Evolutionary conservation across 2,888 invertebrate genomes (phyloP).

Genomic region (Dynastes tityus): DNA sequence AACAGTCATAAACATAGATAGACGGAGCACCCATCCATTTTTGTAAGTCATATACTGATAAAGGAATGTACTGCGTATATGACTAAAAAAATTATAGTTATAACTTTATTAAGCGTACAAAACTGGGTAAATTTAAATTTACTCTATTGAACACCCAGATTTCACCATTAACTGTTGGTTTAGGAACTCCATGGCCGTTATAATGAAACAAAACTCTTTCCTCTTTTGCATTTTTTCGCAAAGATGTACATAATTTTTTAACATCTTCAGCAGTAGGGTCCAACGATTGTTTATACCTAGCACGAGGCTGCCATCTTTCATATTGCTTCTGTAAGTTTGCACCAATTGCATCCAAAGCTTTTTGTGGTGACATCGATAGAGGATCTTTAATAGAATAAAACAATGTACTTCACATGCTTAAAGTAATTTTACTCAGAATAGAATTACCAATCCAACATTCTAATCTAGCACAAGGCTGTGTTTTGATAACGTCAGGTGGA

Average conservation of each 20-base stretch:
- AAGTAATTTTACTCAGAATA: not conserved
- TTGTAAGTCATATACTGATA: slow-evolving; percentile 98
- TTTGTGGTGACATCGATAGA: slow-evolving; percentile 87
- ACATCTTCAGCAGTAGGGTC: slow-evolving; percentile 99
- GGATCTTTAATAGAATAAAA: slow-evolving; percentile 77
- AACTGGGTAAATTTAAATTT: slow-evolving; percentile 45
- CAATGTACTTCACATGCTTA: not conserved
- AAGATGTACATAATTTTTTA: slow-evolving; percentile 94
- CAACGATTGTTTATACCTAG: slow-evolving; percentile 95
- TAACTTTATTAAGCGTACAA: not conserved
- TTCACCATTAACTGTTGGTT: slow-evolving; percentile 98
- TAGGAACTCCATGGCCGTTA: slow-evolving; percentile 99
- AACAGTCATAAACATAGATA: slow-evolving; percentile 99
- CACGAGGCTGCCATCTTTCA: slow-evolving; percentile 98
- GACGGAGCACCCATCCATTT: slow-evolving; percentile 99
- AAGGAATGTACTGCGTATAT: slow-evolving; percentile 99
- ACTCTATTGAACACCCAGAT: slow-evolving; percentile 99
- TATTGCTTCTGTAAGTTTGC: slow-evolving; percentile 95
- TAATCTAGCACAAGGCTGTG: slow-evolving; percentile 94
- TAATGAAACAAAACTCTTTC: slow-evolving; percentile 99
- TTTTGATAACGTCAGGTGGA: slow-evolving; percentile 98
- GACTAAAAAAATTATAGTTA: slow-evolving; percentile 73
- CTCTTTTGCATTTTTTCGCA: slow-evolving; percentile 97
- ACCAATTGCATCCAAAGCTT: slow-evolving; percentile 95
- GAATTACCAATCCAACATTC: slow-evolving; percentile 96